These are phyloP conservation scores for Strigamia transsilvanica DNA, from an alignment of 2,888 invertebrate species.

Conservation along the genomic window DNA sequence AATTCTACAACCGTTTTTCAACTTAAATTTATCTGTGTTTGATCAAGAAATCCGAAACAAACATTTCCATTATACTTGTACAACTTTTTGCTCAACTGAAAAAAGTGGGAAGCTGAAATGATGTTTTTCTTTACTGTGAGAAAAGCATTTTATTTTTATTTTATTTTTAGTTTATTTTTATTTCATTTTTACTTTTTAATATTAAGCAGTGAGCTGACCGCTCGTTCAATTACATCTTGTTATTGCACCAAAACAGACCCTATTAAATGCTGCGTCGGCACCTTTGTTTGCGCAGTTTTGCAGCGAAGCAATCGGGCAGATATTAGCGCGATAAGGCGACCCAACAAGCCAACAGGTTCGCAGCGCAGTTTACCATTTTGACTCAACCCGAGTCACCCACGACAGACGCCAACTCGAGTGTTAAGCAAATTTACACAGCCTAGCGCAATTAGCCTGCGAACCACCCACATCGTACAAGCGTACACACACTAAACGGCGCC, in stretches of 20 bases:
- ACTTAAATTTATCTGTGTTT: too few species aligned
- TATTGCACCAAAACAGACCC: background rate
- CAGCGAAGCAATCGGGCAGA: slow-evolving; percentile 1
- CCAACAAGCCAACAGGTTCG: background rate
- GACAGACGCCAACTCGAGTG: slow-evolving; percentile 17
- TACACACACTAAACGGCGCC: slow-evolving; percentile 27
- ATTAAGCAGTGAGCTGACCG: background rate
- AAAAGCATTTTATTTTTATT: too few species aligned
- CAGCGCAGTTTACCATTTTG: slow-evolving; percentile 7
- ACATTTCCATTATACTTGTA: too few species aligned
- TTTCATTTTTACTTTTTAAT: too few species aligned
- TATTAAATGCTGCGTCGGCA: background rate
- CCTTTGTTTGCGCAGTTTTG: background rate
- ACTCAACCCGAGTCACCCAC: slow-evolving; percentile 1
- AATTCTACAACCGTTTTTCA: background rate
- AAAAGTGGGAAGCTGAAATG: too few species aligned
- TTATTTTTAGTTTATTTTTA: background rate
- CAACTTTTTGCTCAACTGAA: too few species aligned
- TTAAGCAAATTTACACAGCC: slow-evolving; percentile 42
- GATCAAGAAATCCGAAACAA: too few species aligned
- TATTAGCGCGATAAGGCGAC: slow-evolving; percentile 18
- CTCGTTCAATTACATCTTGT: background rate
- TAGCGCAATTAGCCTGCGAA: slow-evolving; percentile 23
- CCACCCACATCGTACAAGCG: slow-evolving; percentile 14
- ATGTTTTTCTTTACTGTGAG: too few species aligned